These are phyloP conservation scores for Coelopa pilipes DNA, from an alignment of 2,888 invertebrate species.

Conservation along the genomic window DNA sequence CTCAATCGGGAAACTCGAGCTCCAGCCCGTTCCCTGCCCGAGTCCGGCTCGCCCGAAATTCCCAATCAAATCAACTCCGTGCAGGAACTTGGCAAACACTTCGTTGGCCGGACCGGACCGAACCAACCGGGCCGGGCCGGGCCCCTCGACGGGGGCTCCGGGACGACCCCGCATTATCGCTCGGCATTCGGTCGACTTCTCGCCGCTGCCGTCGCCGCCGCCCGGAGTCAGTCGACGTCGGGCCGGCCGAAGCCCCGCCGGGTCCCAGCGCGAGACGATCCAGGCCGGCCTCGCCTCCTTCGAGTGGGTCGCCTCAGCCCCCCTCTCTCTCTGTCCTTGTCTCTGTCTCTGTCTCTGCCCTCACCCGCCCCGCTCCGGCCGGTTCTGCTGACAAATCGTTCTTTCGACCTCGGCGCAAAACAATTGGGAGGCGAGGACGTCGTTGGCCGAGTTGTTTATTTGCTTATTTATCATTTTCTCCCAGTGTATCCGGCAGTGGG, in stretches of 20 bases:
- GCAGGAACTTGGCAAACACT: neutral
- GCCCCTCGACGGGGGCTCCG: conserved; percentile 4
- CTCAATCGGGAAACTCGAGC: too few relatives aligned
- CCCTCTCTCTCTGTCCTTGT: too few relatives aligned
- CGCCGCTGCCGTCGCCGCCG: neutral
- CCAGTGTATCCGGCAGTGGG: too few relatives aligned
- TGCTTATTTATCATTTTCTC: too few relatives aligned
- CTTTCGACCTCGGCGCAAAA: neutral
- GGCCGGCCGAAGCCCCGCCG: neutral
- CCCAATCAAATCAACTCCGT: conserved; percentile 20
- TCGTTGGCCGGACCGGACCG: neutral
- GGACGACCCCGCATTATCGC: conserved; percentile 4
- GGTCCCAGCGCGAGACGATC: too few relatives aligned
- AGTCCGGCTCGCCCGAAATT: neutral
- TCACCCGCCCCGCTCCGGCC: neutral
- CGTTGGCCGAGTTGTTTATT: too few relatives aligned
- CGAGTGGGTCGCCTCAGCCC: too few relatives aligned
- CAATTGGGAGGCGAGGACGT: too few relatives aligned
- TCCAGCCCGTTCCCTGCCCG: neutral
- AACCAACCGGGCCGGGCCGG: too few relatives aligned
- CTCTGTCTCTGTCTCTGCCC: too few relatives aligned
- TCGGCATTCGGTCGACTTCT: neutral
- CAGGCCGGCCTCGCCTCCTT: too few relatives aligned
- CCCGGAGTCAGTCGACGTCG: neutral
- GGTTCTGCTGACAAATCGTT: conserved; percentile 3